Evolutionary conservation across 2,113 vertebrate genomes (phyloP).

Genomic region (Oreochromis niloticus): DNA sequence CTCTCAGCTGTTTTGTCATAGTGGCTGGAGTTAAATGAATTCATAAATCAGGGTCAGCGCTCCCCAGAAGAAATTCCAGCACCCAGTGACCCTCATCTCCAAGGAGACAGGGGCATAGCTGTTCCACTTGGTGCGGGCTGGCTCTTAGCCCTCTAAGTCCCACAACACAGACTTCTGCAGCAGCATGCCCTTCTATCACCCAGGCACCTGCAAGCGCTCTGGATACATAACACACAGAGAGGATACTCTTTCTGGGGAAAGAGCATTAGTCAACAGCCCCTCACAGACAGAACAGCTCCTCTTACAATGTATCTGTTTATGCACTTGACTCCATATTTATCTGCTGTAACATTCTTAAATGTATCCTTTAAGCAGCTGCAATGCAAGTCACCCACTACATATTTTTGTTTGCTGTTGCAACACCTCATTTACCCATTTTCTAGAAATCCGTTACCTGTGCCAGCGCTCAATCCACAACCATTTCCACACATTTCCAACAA

Average conservation of each 20-base stretch:
- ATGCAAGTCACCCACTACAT: not conserved
- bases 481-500: not conserved
- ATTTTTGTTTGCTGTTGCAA: not conserved
- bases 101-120: constrained; percentile 49
- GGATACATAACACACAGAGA: constrained; percentile 14
- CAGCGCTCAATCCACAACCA: not conserved
- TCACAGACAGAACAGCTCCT: not conserved
- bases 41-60: constrained; percentile 73
- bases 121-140: constrained; percentile 22
- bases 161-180: constrained; percentile 21
- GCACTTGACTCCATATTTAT: not conserved
- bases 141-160: constrained; percentile 29
- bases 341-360: not conserved
- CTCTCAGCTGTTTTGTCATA: constrained; percentile 37
- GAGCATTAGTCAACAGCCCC: not conserved
- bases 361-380: not conserved
- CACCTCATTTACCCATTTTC: not conserved
- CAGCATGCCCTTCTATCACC: constrained; percentile 39
- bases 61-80: constrained; percentile 64
- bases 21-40: constrained; percentile 56
- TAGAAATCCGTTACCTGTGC: not conserved
- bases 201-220: constrained; percentile 43
- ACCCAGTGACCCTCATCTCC: constrained; percentile 57
- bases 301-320: not conserved
- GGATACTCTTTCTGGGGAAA: constrained; percentile 21